These are phyloP conservation scores for Periplaneta americana DNA, from an alignment of 1,140 invertebrate genomes.

Conservation along the genomic window DNA sequence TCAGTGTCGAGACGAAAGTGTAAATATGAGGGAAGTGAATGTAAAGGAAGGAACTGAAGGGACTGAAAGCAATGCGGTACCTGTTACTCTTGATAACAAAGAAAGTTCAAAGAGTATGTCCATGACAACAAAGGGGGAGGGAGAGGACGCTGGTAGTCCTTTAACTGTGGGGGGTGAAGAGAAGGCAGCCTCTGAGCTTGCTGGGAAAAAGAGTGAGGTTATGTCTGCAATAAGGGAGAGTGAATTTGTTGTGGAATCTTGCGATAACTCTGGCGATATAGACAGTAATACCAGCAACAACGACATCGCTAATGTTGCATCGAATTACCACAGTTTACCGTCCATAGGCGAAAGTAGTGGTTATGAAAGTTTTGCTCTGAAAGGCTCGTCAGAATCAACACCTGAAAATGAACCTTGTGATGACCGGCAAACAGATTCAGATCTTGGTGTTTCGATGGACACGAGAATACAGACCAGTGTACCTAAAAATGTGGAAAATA, in stretches of 20 bases:
- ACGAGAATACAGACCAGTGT: background rate
- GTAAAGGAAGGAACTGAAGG: background rate
- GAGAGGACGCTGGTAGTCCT: background rate
- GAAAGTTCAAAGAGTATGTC: background rate
- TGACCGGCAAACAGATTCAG: conserved; percentile 19
- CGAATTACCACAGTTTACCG: conserved; percentile 47
- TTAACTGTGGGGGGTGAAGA: background rate
- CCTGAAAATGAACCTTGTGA: conserved; percentile 33
- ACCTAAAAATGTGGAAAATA: background rate
- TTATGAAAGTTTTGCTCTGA: conserved; percentile 74
- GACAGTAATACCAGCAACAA: background rate
- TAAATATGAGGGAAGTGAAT: background rate
- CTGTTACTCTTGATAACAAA: background rate
- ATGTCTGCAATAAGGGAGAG: background rate
- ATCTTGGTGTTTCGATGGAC: conserved; percentile 18
- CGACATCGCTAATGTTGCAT: background rate
- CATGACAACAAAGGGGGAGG: background rate
- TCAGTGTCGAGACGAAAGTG: background rate
- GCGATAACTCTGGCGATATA: background rate
- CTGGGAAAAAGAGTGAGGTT: background rate
- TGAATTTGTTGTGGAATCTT: background rate
- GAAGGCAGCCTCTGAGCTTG: background rate
- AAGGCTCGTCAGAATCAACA: conserved; percentile 39
- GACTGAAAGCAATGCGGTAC: background rate
- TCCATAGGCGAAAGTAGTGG: conserved; percentile 77